These are phyloP conservation scores for Ophiothrix spiculata DNA, from an alignment of 35 echinoderm and acorn worm species.

Conservation along the genomic window DNA sequence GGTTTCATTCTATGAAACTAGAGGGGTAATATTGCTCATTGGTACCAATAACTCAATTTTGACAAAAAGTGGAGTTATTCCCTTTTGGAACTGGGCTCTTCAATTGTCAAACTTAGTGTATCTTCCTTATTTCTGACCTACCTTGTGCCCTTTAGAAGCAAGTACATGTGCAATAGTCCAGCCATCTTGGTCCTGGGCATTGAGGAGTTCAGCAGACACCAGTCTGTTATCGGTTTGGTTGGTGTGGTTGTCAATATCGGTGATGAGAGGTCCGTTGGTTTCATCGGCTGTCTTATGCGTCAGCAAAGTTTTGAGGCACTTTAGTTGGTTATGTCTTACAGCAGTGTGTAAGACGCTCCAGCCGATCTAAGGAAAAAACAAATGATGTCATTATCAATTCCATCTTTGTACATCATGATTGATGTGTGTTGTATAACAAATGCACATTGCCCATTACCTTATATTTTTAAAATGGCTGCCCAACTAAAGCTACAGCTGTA, in stretches of 20 bases:
- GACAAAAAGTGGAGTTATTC: too few relatives aligned
- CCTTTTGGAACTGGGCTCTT: too few relatives aligned
- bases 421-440: background rate
- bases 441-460: too few relatives aligned
- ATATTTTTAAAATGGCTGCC: too few relatives aligned
- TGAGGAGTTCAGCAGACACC: constrained; percentile 47
- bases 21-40: too few relatives aligned
- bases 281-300: constrained; percentile 22
- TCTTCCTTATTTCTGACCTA: background rate
- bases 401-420: background rate
- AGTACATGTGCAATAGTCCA: constrained; percentile 79
- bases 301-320: constrained; percentile 68
- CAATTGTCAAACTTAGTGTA: too few relatives aligned
- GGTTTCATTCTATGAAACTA: too few relatives aligned
- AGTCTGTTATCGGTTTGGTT: constrained; percentile 8
- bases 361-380: constrained; percentile 36
- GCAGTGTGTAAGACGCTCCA: constrained; percentile 78
- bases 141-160: constrained; percentile 69
- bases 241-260: constrained; percentile 27
- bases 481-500: too few relatives aligned
- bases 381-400: background rate
- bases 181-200: constrained; percentile 62
- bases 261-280: constrained; percentile 18
- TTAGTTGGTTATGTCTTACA: constrained; percentile 59
- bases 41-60: too few relatives aligned